Conservation (phyloP, 2,888 invertebrate genomes). For the Eurytoma adleriae region DNA sequence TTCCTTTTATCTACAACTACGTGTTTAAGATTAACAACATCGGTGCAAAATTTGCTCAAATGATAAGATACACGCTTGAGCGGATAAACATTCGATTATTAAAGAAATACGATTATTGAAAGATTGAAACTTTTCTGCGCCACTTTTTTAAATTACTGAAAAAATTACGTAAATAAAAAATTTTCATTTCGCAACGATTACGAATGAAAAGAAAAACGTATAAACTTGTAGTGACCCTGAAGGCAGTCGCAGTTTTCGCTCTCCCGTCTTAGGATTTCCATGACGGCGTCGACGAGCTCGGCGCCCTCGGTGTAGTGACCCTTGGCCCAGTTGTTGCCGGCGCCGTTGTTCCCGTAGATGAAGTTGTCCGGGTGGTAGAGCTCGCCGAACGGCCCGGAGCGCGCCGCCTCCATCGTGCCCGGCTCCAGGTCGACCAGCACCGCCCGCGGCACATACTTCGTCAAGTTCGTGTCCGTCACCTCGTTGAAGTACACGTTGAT, state of each 20-base stretch:
- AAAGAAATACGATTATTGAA: too few species aligned
- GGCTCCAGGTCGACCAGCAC: constrained; percentile 83
- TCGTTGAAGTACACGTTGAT: constrained; percentile 82
- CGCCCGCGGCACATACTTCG: constrained; percentile 82
- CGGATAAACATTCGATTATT: too few species aligned
- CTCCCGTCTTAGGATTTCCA: constrained; percentile 89
- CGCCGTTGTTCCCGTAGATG: constrained; percentile 78
- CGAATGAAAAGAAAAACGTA: too few species aligned
- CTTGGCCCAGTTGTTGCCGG: constrained; percentile 80
- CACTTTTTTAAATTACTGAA: too few species aligned
- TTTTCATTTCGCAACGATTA: too few species aligned
- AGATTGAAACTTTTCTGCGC: too few species aligned
- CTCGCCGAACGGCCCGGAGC: constrained; percentile 81
- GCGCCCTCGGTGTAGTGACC: constrained; percentile 90
- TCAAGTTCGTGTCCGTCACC: constrained; percentile 74
- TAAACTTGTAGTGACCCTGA: constrained; percentile 80
- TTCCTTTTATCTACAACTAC: too few species aligned
- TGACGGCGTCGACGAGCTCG: constrained; percentile 87
- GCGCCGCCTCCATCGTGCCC: constrained; percentile 84
- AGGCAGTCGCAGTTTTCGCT: constrained; percentile 94
- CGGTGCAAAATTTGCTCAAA: too few species aligned
- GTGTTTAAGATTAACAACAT: too few species aligned
- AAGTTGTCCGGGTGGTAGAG: constrained; percentile 83
- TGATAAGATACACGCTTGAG: too few species aligned
- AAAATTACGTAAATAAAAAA: too few species aligned